Conservation (phyloP, 1,140 invertebrate genomes). For the Sitobion miscanthi region DNA sequence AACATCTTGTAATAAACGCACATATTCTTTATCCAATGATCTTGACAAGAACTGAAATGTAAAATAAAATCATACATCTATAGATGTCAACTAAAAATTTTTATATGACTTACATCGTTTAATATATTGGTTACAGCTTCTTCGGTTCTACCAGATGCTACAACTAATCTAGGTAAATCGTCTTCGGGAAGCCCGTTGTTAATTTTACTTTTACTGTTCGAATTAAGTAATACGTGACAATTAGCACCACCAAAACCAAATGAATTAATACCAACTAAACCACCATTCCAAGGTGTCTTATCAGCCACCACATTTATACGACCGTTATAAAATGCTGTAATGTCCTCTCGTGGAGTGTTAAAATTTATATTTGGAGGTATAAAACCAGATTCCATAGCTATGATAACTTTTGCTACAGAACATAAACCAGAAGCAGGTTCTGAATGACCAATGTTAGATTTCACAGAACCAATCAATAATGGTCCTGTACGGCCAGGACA, state of each 20-base stretch:
- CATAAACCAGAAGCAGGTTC: conserved; percentile 89
- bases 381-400: conserved; percentile 73
- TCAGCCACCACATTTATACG: conserved; percentile 71
- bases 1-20: conserved; percentile 61
- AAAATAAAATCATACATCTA: not conserved
- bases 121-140: conserved; percentile 75
- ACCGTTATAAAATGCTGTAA: conserved; percentile 72
- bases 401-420: conserved; percentile 78
- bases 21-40: conserved; percentile 61
- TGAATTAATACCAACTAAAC: conserved; percentile 67
- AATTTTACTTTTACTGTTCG: conserved; percentile 66
- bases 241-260: conserved; percentile 73
- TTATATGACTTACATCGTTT: conserved; percentile 65
- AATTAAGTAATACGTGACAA: conserved; percentile 73
- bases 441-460: conserved; percentile 92
- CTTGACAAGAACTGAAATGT: conserved; percentile 59
- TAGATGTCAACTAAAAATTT: not conserved
- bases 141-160: conserved; percentile 73
- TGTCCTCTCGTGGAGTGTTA: conserved; percentile 71
- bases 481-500: conserved; percentile 73
- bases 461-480: conserved; percentile 85
- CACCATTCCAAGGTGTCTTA: conserved; percentile 70
- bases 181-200: conserved; percentile 65
- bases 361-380: conserved; percentile 80
- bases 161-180: conserved; percentile 70